Percentiles rank a stretch among this genome's conserved stretches.
phyloP scores from a whole-genome alignment of 2,797 vertebrate genomes.

The Neostethus bicornis region DNA sequence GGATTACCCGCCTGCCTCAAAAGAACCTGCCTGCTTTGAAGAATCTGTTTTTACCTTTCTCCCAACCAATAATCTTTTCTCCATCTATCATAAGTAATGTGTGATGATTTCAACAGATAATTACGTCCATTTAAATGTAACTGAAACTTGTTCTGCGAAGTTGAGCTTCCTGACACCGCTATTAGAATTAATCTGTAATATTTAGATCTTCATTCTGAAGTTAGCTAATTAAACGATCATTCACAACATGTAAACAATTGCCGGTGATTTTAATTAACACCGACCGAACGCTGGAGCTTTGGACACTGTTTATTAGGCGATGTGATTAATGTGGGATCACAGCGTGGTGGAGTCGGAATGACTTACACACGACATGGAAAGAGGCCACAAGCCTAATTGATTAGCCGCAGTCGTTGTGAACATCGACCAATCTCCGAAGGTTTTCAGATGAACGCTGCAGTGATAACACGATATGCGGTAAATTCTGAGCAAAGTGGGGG shows the following conservation, averaged over 20 bases:
- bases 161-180: conserved; percentile 44
- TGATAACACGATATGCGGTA: conserved; percentile 67
- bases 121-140: conserved; percentile 73
- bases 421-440: conserved; percentile 53
- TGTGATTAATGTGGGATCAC: conserved; percentile 50
- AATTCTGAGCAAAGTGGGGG: conserved; percentile 43
- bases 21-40: conserved; percentile 7
- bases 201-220: conserved; percentile 65
- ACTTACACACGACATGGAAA: conserved; percentile 13
- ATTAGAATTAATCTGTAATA: conserved; percentile 64
- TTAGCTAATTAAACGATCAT: conserved; percentile 70
- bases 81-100: conserved; percentile 42
- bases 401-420: conserved; percentile 49
- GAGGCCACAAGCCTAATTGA: conserved; percentile 51
- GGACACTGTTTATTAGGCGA: conserved; percentile 52
- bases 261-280: conserved; percentile 64
- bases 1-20: too few relatives aligned
- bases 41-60: conserved; percentile 48
- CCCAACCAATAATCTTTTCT: conserved; percentile 33
- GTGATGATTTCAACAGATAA: conserved; percentile 62
- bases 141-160: conserved; percentile 58
- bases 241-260: conserved; percentile 64
- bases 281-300: conserved; percentile 35
- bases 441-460: conserved; percentile 57
- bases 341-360: conserved; percentile 29